Base-by-base conservation (phyloP, 2,888 invertebrate genomes). In the Peribatodes rhomboidaria region DNA sequence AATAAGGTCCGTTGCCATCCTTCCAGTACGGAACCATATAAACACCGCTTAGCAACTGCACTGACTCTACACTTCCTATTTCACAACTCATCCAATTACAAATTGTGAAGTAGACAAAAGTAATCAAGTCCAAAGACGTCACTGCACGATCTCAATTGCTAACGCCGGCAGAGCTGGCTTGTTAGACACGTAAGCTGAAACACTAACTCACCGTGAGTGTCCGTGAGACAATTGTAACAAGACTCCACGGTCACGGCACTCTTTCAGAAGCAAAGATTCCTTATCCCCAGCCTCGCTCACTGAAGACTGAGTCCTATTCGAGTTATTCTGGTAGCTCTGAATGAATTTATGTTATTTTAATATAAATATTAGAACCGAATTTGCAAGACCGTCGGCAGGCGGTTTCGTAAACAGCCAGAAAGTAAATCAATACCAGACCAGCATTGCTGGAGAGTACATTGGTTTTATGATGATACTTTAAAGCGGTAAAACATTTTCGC, bases 391-490 rank as follows among this genome's bases (percentile, higher is more conserved):
- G 13, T 18, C 90, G 88, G 87, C 87, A 86, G 89, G 71, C 78
- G 80, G 76, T 78, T 78, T 74, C 83, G 86, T 88, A 88, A 89
- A 90, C 84, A 86, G 79, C 80, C 83, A 78, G 78, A 82, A 85
- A 87, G 87, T 90, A 90, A 91, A 90, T 90, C 88, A 88, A 87
- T 88, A 79, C 71, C 80, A 78, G 73, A 81, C 78, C 78, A 80
- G 74, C 74, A 70, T 73, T 80, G 84, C 61, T 18, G 61, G 47
- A 39, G 73, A 72, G 73, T 76, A 74, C 81, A 85, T 87, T 81
- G 80, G 77, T 84, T 87, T 89, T 86, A 90, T 85, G 90, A 89
- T 90, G 87, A 89, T 89, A 86, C 79, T 83, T 78, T 78, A 73
- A 74, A 74, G 75, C 65, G 75, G 78, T 80, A 80, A 83, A 80